Evolutionary conservation across 2,888 invertebrate genomes (phyloP), one percentile per base, ranked within the genome.

Genomic region (Sericinus montela): DNA sequence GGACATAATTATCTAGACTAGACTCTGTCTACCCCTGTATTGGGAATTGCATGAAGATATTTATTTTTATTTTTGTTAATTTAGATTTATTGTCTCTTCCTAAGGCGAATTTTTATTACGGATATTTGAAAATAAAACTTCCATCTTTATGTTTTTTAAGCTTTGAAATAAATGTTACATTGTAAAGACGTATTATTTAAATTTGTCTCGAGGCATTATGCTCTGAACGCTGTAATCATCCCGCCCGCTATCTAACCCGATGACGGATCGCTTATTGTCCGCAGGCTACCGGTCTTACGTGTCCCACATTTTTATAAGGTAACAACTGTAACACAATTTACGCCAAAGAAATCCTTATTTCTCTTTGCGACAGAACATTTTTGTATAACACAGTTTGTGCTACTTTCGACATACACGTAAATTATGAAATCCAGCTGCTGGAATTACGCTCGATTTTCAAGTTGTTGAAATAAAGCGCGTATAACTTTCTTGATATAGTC

Each of bases 191-290:
- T 65, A 60, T 67, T 72, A 75, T 76, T 72, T 69, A 69, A 72
- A 73, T 71, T 58, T 75, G 69, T 76, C 79, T 75, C 69, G 63
- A 72, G 79, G 81, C 78, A 63, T 58, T 58, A 60, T 64, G 56
- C 61, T 51, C 38, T 7, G 58, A 69, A 65, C 63, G 52, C 65
- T 72, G 75, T 73, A 83, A 83, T 84, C 85, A 80, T 74, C 69
- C 65, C 72, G 65, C 73, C 65, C 44, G 53, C 63, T 74, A 82
- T 83, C 82, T 81, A 79, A 79, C 73, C 66, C 72, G 74, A 80
- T 83, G 84, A 85, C 77, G 77, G 84, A 87, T 87, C 77, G 74
- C 76, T 81, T 78, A 83, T 84, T 85, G 86, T 84, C 77, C 79
- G 73, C 67, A 58, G 58, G 83, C 87, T 86, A 86, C 87, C 66